phyloP scores from a whole-genome alignment of 1,140 invertebrate genomes.

The Maniola jurtina region DNA sequence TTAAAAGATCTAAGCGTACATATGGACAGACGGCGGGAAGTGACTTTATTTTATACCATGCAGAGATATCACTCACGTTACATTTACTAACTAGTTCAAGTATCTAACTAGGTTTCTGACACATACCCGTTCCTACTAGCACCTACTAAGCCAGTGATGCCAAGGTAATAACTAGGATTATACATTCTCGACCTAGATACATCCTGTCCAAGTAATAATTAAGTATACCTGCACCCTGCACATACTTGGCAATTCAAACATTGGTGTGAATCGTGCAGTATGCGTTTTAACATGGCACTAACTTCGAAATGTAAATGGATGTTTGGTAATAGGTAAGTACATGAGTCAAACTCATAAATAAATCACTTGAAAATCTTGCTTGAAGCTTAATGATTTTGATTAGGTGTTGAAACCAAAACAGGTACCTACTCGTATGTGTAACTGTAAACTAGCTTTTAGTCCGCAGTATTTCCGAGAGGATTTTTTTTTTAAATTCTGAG shows the following conservation, averaged over 20 bases:
- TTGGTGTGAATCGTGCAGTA: neutral
- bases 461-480: too few species aligned
- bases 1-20: too few species aligned
- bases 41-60: too few species aligned
- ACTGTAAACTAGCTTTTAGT: too few species aligned
- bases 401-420: neutral
- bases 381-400: slow-evolving; percentile 1
- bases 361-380: neutral
- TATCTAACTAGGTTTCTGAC: too few species aligned
- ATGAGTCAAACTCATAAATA: slow-evolving; percentile 7
- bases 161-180: neutral
- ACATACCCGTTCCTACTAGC: neutral
- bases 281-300: slow-evolving; percentile 18
- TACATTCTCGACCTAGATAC: slow-evolving; percentile 15
- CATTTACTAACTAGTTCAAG: too few species aligned
- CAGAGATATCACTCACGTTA: too few species aligned
- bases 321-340: slow-evolving; percentile 15
- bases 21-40: too few species aligned
- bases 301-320: slow-evolving; percentile 26
- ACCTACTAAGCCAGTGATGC: neutral
- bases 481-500: too few species aligned
- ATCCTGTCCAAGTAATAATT: slow-evolving; percentile 15
- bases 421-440: too few species aligned
- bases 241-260: slow-evolving; percentile 14
- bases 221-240: slow-evolving; percentile 3